Conservation (phyloP, 2,797 vertebrate species). For the Peromyscus melanophrys region DNA sequence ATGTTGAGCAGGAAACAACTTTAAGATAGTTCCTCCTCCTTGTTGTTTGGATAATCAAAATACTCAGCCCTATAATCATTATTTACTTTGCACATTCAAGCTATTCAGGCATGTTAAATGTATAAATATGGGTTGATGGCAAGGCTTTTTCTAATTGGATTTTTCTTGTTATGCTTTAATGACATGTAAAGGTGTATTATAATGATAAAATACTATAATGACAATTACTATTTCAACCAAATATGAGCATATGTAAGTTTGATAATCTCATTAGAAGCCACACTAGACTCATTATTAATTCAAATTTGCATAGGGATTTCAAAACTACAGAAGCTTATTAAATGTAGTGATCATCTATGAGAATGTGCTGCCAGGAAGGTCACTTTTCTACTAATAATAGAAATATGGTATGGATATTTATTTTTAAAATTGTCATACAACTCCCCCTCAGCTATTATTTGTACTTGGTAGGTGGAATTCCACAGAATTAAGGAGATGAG, state of each 20-base stretch:
- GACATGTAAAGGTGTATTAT: too few relatives aligned
- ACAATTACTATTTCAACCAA: constrained; percentile 7
- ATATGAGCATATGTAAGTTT: not conserved
- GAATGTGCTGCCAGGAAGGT: not conserved
- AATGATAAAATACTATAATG: too few relatives aligned
- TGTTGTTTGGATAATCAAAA: not conserved
- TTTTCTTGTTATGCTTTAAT: constrained; percentile 16
- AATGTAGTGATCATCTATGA: not conserved
- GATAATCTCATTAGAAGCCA: not conserved
- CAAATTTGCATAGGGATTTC: not conserved
- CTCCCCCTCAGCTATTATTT: constrained; percentile 31
- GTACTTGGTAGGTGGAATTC: not conserved
- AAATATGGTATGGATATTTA: not conserved
- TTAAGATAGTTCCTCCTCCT: not conserved
- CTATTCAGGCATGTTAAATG: not conserved
- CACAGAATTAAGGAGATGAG: not conserved
- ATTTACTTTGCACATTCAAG: not conserved
- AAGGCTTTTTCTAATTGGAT: not conserved
- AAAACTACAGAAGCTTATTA: not conserved
- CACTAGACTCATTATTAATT: constrained; percentile 33
- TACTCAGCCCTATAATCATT: not conserved
- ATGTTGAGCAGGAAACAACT: not conserved
- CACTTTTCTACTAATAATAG: constrained; percentile 28
- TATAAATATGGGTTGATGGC: not conserved
- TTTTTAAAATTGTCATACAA: constrained; percentile 22